phyloP scores from a whole-genome alignment of 2,888 invertebrate genomes.

The Phortica magna region DNA sequence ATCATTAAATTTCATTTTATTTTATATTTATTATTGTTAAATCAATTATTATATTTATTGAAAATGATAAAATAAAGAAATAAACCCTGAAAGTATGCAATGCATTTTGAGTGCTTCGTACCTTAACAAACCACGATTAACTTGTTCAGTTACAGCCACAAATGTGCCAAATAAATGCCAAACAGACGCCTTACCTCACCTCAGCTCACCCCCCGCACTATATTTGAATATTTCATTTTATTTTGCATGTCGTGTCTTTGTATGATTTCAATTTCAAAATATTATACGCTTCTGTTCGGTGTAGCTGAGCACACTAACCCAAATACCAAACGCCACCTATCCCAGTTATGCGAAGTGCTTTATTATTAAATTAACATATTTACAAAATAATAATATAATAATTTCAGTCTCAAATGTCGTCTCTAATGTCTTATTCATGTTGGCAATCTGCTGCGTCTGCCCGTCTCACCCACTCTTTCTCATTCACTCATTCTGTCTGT shows the following conservation, averaged over 20 bases:
- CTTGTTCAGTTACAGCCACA: too few relatives aligned
- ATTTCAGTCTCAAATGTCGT: conserved; percentile 19
- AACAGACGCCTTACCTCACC: background rate
- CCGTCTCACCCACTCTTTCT: background rate
- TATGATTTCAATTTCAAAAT: background rate
- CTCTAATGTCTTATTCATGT: conserved; percentile 67
- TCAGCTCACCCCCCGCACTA: background rate
- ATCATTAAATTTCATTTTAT: too few relatives aligned
- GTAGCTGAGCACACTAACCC: conserved; percentile 7
- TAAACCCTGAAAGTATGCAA: too few relatives aligned
- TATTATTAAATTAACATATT: conserved; percentile 70
- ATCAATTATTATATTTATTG: too few relatives aligned
- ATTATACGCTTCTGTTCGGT: conserved; percentile 39
- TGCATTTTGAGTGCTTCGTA: too few relatives aligned
- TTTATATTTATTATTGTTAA: too few relatives aligned
- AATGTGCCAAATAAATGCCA: background rate
- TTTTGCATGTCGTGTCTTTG: background rate
- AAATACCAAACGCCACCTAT: conserved; percentile 13
- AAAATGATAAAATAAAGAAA: too few relatives aligned
- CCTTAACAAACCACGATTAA: too few relatives aligned
- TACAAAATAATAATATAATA: conserved; percentile 65
- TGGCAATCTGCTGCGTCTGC: conserved; percentile 49
- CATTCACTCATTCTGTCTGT: too few relatives aligned
- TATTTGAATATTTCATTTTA: background rate
- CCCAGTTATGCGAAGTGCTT: conserved; percentile 50